Base-by-base conservation (phyloP, 2,888 invertebrate species). In the Germaria angustata region DNA sequence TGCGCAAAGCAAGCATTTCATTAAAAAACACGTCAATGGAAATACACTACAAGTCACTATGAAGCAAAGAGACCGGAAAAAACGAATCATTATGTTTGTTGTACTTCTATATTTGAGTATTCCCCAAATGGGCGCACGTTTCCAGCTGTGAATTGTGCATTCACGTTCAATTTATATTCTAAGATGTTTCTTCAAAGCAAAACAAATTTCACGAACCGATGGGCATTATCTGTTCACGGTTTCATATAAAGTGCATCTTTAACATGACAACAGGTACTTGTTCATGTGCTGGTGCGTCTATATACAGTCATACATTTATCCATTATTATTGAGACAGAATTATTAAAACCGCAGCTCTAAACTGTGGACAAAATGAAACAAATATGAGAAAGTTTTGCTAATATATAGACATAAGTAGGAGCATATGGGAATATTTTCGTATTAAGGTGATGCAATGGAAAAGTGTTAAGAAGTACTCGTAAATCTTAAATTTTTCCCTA, bases 341-440 rank as follows among this genome's bases (percentile, higher is more conserved):
- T 73, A 73, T 76, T 76, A 68, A 66, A 76, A 76, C 76, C 76
- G 68, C 76, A 68, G 13, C 34, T 68, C 76, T 68, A 34, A 59
- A 59, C 59, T 59, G 65, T 69, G 66, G 20, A 81, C 65, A 76
- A 76, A n/a, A n/a, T 71, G 59, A 65, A 80, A 80, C 75, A 80
- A 80, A 75, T 69, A 65, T 46, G 61, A 61, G 55, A 46, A 71
- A 65, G 41, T 59, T 46, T 49, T 51, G 34, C 36, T 41, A 39
- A 61, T 49, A 46, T 22, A 49, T 5, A 13, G 7, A 13, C 46
- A n/a, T 11, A 22, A 4, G 1, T 5, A n/a, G 1, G 34, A 49
- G 13, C 1, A 46, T 22, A 57, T 57, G 32, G 44, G 8, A 41
- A n/a, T 17, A 68, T 15, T 39, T 28, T 46, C 6, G 0, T 13